These are phyloP conservation scores for Uloborus plumipes DNA, from an alignment of 2,888 invertebrate genomes.

Conservation along the genomic window DNA sequence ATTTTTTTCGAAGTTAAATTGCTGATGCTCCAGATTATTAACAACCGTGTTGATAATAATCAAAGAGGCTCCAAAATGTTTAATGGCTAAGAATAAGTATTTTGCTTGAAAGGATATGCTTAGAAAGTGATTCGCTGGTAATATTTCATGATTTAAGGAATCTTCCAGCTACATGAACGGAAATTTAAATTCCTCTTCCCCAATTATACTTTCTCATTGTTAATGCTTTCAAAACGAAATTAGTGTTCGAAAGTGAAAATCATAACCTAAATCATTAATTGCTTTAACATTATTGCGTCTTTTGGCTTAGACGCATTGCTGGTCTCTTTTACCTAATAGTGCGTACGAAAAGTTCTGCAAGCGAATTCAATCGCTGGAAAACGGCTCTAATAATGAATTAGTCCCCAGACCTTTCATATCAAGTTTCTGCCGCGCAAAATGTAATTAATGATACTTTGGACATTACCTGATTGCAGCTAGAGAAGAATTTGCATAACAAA, in stretches of 20 bases:
- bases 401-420: slow-evolving; percentile 50
- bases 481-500: slow-evolving; percentile 60
- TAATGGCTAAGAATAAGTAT: not conserved
- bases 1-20: too few species aligned
- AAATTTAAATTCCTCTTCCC: slow-evolving; percentile 37
- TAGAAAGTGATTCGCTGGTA: not conserved
- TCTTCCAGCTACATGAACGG: slow-evolving; percentile 3
- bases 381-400: slow-evolving; percentile 57
- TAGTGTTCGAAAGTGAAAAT: slow-evolving; percentile 47
- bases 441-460: slow-evolving; percentile 55
- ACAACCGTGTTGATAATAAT: too few species aligned
- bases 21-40: too few species aligned
- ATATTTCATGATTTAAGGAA: slow-evolving; percentile 39
- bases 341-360: slow-evolving; percentile 17
- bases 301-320: slow-evolving; percentile 4
- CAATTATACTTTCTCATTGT: slow-evolving; percentile 41
- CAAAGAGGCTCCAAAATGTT: too few species aligned
- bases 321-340: slow-evolving; percentile 23
- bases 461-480: slow-evolving; percentile 56
- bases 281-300: slow-evolving; percentile 41
- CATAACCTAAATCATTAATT: slow-evolving; percentile 58
- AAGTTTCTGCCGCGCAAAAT: slow-evolving; percentile 35
- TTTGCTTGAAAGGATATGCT: not conserved
- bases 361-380: slow-evolving; percentile 37
- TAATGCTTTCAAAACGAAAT: slow-evolving; percentile 48